A percentile compares a stretch with the other conserved stretches of the same genome.
phyloP scores from a whole-genome alignment of 2,113 vertebrate species.

The Apteryx mantelli region DNA sequence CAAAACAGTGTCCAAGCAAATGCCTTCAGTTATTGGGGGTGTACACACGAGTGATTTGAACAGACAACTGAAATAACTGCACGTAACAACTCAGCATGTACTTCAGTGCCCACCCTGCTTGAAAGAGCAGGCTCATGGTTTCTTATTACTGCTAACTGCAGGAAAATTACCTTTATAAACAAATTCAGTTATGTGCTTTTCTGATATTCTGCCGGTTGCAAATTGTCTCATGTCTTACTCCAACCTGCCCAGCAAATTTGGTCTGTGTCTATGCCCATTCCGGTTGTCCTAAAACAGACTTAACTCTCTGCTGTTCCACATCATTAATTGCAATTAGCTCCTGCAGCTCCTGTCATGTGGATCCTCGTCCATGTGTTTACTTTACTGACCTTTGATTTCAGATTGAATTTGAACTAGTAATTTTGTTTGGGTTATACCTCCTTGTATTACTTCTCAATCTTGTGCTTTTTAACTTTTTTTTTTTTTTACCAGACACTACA shows the following conservation, averaged over 20 bases:
- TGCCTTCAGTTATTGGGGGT: not conserved
- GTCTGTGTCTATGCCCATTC: not conserved
- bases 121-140: not conserved
- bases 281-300: not conserved
- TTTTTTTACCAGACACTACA: not conserved
- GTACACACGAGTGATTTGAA: not conserved
- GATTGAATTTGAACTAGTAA: not conserved
- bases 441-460: not conserved
- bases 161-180: not conserved
- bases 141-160: not conserved
- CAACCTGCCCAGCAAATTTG: not conserved
- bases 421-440: not conserved
- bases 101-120: not conserved
- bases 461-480: not conserved
- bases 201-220: not conserved
- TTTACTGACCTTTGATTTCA: not conserved
- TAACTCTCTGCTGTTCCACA: not conserved
- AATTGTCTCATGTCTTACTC: not conserved
- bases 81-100: not conserved
- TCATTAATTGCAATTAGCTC: not conserved
- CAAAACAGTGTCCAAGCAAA: not conserved
- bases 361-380: not conserved
- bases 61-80: not conserved
- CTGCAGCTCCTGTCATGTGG: not conserved
- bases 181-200: not conserved